Evolutionary conservation across 2,113 vertebrate genomes (phyloP).

Genomic region (Spermophilus dauricus): DNA sequence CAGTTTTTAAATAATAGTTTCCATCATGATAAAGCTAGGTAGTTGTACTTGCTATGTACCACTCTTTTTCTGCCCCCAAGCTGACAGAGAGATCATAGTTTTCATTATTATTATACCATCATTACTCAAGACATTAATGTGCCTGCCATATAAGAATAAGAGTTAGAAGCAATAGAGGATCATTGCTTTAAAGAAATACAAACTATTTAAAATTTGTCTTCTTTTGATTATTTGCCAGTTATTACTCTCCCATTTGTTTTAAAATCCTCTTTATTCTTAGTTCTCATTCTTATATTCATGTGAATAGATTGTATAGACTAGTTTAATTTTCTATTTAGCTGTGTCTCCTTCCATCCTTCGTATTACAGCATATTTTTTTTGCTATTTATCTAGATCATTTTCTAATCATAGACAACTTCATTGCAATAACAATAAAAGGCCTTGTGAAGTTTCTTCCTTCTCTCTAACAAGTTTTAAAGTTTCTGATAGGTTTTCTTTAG

Average conservation of each 20-base stretch:
- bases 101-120: neutral
- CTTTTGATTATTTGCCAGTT: neutral
- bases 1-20: neutral
- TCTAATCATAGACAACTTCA: neutral
- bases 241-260: neutral
- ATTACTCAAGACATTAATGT: neutral
- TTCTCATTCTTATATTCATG: neutral
- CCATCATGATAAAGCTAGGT: neutral
- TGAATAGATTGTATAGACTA: neutral
- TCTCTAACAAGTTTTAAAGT: neutral
- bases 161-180: accelerated
- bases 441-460: neutral
- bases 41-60: neutral
- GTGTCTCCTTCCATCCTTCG: neutral
- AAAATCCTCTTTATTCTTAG: neutral
- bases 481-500: neutral
- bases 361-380: neutral
- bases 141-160: neutral
- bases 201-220: neutral
- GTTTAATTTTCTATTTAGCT: neutral
- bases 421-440: neutral
- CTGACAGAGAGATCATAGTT: neutral
- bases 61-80: neutral
- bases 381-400: neutral
- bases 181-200: neutral